These are phyloP conservation scores for Forbesichthys papilliferus DNA, from an alignment of 2,113 vertebrate genomes.

Conservation along the genomic window DNA sequence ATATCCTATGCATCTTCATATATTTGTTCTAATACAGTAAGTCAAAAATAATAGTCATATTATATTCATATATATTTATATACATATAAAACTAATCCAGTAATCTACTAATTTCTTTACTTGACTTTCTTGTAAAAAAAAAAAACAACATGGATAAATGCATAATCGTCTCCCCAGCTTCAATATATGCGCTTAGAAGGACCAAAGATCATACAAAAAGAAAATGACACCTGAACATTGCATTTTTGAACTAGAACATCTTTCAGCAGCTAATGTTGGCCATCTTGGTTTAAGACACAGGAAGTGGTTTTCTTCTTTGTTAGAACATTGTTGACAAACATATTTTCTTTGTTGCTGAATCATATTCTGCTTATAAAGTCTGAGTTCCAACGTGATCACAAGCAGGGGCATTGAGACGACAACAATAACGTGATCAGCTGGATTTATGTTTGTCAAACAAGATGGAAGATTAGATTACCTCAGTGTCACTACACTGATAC, in stretches of 20 bases:
- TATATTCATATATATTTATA: conserved; percentile 65
- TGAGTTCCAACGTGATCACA: conserved; percentile 6
- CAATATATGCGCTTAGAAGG: conserved; percentile 70
- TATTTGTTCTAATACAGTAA: conserved; percentile 78
- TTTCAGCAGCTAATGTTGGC: conserved; percentile 70
- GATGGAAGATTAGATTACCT: conserved; percentile 56
- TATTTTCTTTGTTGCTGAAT: conserved; percentile 27
- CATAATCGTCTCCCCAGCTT: conserved; percentile 68
- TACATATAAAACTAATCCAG: conserved; percentile 82
- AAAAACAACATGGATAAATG: conserved; percentile 67
- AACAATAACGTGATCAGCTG: conserved; percentile 4
- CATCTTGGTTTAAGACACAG: conserved; percentile 74
- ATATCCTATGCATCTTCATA: conserved; percentile 74
- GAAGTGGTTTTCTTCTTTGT: conserved; percentile 60
- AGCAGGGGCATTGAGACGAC: conserved; percentile 22
- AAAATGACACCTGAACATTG: conserved; percentile 72
- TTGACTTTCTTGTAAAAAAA: conserved; percentile 75
- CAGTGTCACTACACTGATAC: conserved; percentile 49
- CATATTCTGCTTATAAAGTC: conserved; percentile 32
- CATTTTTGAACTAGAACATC: conserved; percentile 73
- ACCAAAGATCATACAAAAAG: conserved; percentile 69
- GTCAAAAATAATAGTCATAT: conserved; percentile 82
- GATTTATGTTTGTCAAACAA: conserved; percentile 26
- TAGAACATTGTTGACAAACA: conserved; percentile 58
- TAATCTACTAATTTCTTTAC: conserved; percentile 77